Percentiles rank a stretch among this genome's conserved stretches.
These are phyloP conservation scores for Ceratotherium simum DNA, from an alignment of 2,113 vertebrate genomes.

Conservation along the genomic window DNA sequence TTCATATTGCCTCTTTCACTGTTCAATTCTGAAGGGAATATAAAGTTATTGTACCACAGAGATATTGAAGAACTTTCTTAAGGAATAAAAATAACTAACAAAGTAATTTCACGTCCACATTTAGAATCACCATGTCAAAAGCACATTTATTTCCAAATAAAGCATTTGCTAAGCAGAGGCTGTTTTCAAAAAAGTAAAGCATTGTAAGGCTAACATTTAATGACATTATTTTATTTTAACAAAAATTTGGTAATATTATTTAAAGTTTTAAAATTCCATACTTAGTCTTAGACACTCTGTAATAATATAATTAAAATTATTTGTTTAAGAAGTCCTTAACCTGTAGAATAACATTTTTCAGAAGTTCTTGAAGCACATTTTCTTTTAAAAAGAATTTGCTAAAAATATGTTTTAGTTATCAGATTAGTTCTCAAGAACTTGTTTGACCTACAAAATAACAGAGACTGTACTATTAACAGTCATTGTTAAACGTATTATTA, in stretches of 20 bases:
- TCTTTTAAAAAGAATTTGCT: neutral
- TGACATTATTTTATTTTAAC: slow-evolving; percentile 25
- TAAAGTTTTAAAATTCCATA: neutral
- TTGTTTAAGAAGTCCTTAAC: neutral
- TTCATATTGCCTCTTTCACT: neutral
- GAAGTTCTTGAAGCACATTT: neutral
- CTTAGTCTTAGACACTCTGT: neutral
- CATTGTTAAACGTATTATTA: neutral
- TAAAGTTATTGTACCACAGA: slow-evolving; percentile 8
- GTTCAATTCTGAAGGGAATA: slow-evolving; percentile 30
- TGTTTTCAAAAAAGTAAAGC: neutral
- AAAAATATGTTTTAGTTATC: neutral
- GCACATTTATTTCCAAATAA: slow-evolving; percentile 23
- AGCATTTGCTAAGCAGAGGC: neutral
- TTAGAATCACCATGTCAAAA: neutral
- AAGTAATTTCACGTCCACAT: neutral
- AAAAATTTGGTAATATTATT: neutral
- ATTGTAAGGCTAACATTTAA: neutral
- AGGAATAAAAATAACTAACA: slow-evolving; percentile 40
- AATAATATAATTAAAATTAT: slow-evolving; percentile 1
- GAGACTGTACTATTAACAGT: neutral
- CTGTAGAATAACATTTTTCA: slow-evolving; percentile 9
- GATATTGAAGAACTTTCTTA: slow-evolving; percentile 29
- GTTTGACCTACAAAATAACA: neutral
- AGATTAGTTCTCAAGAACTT: neutral